A percentile compares a stretch with the other conserved stretches of the same genome.
Conservation (phyloP, 30 jellyfish, hydroid and myxozoan genomes). For the Aurelia aurita region DNA sequence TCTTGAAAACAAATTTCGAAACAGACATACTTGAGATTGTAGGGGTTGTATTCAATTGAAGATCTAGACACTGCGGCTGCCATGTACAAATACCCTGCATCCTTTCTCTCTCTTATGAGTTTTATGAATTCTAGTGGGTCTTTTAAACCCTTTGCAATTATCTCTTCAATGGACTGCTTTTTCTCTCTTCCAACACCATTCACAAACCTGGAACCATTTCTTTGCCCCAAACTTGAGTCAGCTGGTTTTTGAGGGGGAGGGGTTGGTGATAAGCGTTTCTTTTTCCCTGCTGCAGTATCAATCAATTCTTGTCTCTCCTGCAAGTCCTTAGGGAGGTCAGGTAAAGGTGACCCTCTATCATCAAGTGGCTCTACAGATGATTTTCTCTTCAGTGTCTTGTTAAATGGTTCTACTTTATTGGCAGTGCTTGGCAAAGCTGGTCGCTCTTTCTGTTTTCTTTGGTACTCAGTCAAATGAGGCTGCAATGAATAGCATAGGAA, state of each 20-base stretch:
- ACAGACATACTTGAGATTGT: conserved; percentile 79
- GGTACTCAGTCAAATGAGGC: conserved; percentile 92
- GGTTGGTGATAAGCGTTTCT: conserved; percentile 43
- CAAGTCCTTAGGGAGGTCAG: conserved; percentile 91
- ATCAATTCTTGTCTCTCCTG: conserved; percentile 73
- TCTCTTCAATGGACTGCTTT: conserved; percentile 60
- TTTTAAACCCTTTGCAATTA: conserved; percentile 60
- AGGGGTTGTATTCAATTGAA: conserved; percentile 89
- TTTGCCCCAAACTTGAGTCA: conserved; percentile 12
- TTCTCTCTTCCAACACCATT: conserved; percentile 22
- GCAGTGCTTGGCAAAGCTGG: conserved; percentile 24
- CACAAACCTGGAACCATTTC: conserved; percentile 24
- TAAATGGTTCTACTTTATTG: conserved; percentile 53
- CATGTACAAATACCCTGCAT: conserved; percentile 94
- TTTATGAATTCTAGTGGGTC: conserved; percentile 74
- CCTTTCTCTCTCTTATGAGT: conserved; percentile 77
- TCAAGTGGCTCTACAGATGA: conserved; percentile 86
- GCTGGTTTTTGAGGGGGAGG: conserved; percentile 35
- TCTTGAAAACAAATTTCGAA: too few species aligned
- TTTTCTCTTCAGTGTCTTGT: conserved; percentile 61
- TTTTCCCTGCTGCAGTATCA: conserved; percentile 70
- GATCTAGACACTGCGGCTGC: conserved; percentile 90
- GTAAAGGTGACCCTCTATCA: conserved; percentile 88
- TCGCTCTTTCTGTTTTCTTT: conserved; percentile 82
- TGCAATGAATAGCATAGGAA: conserved; percentile 3